A percentile compares a stretch with the other conserved stretches of the same genome.
Evolutionary conservation across 2,888 invertebrate genomes (phyloP).

Genomic region (Cotesia congregata): DNA sequence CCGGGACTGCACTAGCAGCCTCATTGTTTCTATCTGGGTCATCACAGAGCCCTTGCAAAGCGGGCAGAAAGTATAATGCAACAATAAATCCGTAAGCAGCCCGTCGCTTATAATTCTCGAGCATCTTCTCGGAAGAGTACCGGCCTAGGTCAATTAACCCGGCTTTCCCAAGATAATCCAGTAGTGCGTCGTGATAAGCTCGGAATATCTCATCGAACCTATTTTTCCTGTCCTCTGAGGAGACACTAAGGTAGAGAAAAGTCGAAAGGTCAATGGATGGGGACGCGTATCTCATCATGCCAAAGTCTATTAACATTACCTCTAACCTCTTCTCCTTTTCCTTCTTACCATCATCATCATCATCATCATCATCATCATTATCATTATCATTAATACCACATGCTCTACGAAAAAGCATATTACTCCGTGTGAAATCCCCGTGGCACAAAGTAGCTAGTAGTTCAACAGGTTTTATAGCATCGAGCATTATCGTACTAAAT

Average conservation of each 20-base stretch:
- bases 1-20: neutral
- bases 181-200: conserved; percentile 57
- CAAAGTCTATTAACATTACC: conserved; percentile 57
- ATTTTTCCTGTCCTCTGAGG: conserved; percentile 36
- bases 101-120: conserved; percentile 54
- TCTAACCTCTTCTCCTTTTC: conserved; percentile 36
- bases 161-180: conserved; percentile 47
- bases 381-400: neutral
- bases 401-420: conserved; percentile 53
- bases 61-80: conserved; percentile 51
- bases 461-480: conserved; percentile 49
- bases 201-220: conserved; percentile 51
- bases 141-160: conserved; percentile 49
- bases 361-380: neutral
- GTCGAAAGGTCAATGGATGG: conserved; percentile 61
- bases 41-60: conserved; percentile 25
- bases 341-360: neutral
- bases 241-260: conserved; percentile 54
- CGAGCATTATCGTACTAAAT: conserved; percentile 46
- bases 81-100: conserved; percentile 57
- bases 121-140: conserved; percentile 56
- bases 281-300: conserved; percentile 54
- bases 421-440: conserved; percentile 61
- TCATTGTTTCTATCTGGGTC: neutral
- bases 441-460: conserved; percentile 61